These are phyloP conservation scores for Diarsia rubi DNA, from an alignment of 2,888 invertebrate species.

Conservation along the genomic window DNA sequence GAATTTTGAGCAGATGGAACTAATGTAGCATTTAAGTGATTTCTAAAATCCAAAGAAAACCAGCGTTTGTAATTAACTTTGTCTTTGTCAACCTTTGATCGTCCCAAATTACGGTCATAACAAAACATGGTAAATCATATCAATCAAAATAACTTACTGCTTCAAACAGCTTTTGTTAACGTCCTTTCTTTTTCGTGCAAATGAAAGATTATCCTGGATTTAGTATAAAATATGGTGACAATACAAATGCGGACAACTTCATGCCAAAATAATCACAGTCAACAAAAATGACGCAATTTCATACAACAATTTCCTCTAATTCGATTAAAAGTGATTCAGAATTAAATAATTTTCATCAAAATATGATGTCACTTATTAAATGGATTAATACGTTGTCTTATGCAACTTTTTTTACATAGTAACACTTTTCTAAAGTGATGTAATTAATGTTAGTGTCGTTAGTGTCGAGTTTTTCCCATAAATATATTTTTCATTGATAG, in stretches of 20 bases:
- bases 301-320: not conserved
- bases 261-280: not conserved
- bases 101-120: too few relatives aligned
- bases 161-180: too few relatives aligned
- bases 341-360: not conserved
- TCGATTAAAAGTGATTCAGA: conserved; percentile 23
- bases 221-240: conserved; percentile 10
- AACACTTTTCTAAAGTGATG: not conserved
- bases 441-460: too few relatives aligned
- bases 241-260: conserved; percentile 3
- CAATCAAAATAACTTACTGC: too few relatives aligned
- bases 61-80: too few relatives aligned
- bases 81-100: too few relatives aligned
- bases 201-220: not conserved
- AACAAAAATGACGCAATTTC: conserved; percentile 25
- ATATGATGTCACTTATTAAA: not conserved
- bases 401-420: conserved; percentile 8
- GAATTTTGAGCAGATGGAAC: too few relatives aligned
- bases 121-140: too few relatives aligned
- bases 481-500: not conserved
- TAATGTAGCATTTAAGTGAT: too few relatives aligned
- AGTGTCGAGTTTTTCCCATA: not conserved
- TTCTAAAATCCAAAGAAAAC: too few relatives aligned
- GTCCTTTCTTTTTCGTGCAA: too few relatives aligned
- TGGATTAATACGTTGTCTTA: not conserved